These are phyloP conservation scores for Rhingia rostrata DNA, from an alignment of 2,888 invertebrate genomes.

Conservation along the genomic window DNA sequence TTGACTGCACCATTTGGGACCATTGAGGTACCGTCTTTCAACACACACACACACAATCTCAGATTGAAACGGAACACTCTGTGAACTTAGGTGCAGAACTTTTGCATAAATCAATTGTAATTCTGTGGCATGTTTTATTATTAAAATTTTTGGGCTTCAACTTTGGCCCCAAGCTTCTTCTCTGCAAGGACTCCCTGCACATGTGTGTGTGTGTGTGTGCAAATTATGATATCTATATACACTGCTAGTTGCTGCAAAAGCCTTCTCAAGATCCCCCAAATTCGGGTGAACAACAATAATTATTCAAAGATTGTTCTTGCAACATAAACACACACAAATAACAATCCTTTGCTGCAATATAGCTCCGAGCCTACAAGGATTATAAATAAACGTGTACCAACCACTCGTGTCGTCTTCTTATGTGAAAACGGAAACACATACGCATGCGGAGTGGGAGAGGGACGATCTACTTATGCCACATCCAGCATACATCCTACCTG, in stretches of 20 bases:
- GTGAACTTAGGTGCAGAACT: constrained; percentile 72
- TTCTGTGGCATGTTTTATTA: constrained; percentile 74
- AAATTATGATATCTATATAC: neutral
- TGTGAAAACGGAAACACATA: constrained; percentile 25
- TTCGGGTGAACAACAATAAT: constrained; percentile 67
- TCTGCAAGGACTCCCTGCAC: neutral
- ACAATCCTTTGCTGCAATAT: constrained; percentile 69
- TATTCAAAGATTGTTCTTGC: constrained; percentile 66
- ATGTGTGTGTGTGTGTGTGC: constrained; percentile 2
- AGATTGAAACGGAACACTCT: constrained; percentile 39
- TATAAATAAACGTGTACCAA: constrained; percentile 44
- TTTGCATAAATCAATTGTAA: constrained; percentile 75
- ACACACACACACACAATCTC: constrained; percentile 3
- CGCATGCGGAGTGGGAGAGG: constrained; percentile 21
- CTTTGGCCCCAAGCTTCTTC: constrained; percentile 45
- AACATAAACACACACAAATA: constrained; percentile 61
- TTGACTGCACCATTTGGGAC: constrained; percentile 47
- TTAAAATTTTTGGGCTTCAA: constrained; percentile 73
- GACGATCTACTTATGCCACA: neutral
- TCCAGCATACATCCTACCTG: constrained; percentile 28
- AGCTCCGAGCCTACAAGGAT: constrained; percentile 73
- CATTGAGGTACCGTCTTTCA: constrained; percentile 32
- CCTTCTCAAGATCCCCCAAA: constrained; percentile 27
- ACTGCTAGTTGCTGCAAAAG: neutral
- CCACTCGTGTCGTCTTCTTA: constrained; percentile 10